These are phyloP conservation scores for Platypus cylindrus DNA, from an alignment of 2,888 invertebrate genomes.

Conservation along the genomic window DNA sequence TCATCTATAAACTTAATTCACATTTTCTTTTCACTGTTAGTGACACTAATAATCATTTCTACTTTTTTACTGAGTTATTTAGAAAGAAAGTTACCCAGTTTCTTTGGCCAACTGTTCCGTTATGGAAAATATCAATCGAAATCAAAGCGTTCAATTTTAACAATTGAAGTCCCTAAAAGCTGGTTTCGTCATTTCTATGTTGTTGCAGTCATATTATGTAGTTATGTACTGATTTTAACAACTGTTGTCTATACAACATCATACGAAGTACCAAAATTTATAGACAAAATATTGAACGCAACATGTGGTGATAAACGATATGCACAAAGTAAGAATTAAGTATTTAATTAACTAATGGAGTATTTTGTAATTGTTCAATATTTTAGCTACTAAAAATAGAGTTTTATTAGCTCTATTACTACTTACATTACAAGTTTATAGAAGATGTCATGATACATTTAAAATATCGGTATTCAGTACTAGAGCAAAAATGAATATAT, in stretches of 20 bases:
- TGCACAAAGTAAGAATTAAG: slow-evolving; percentile 30
- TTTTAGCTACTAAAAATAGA: slow-evolving; percentile 46
- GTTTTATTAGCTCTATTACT: slow-evolving; percentile 48
- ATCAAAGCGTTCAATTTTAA: slow-evolving; percentile 31
- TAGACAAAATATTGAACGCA: slow-evolving; percentile 39
- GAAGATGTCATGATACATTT: slow-evolving; percentile 71
- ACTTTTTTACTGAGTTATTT: slow-evolving; percentile 51
- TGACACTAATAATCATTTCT: slow-evolving; percentile 35
- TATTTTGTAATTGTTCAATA: neutral
- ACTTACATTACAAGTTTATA: slow-evolving; percentile 53
- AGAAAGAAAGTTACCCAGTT: slow-evolving; percentile 52
- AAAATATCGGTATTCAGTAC: slow-evolving; percentile 69
- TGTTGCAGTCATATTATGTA: slow-evolving; percentile 49
- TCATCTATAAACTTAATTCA: slow-evolving; percentile 27
- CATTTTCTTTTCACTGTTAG: slow-evolving; percentile 24
- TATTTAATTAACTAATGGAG: neutral
- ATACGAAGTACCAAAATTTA: slow-evolving; percentile 37
- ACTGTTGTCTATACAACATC: slow-evolving; percentile 39
- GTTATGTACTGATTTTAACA: slow-evolving; percentile 38
- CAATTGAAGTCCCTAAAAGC: slow-evolving; percentile 61
- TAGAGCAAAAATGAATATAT: slow-evolving; percentile 62
- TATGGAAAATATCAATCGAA: slow-evolving; percentile 62
- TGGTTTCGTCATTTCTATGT: slow-evolving; percentile 74
- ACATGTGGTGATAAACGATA: slow-evolving; percentile 32
- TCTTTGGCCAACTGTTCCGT: slow-evolving; percentile 50